phyloP scores from a whole-genome alignment of 2,113 vertebrate genomes.

The Ellobius talpinus region DNA sequence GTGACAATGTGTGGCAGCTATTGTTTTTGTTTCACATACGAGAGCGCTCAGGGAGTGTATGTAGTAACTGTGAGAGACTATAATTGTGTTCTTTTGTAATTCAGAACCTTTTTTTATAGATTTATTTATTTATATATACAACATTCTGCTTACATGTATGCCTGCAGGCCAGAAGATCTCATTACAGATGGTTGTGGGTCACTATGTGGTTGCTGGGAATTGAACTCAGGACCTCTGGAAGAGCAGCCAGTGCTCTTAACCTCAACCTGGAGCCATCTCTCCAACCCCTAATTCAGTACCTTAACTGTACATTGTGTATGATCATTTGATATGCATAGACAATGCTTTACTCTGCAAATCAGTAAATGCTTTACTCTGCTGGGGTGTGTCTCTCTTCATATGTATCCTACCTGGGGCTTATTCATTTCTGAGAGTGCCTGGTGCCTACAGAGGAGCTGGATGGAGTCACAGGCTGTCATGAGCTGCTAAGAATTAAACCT shows the following conservation, averaged over 20 bases:
- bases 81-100: not conserved
- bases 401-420: not conserved
- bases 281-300: not conserved
- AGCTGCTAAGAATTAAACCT: not conserved
- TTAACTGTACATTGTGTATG: not conserved
- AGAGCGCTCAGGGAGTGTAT: not conserved
- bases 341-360: not conserved
- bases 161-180: too few relatives aligned
- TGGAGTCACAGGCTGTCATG: not conserved
- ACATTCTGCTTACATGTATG: too few relatives aligned
- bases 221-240: too few relatives aligned
- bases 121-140: too few relatives aligned
- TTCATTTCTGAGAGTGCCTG: slow-evolving; percentile 29
- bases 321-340: not conserved
- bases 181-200: too few relatives aligned
- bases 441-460: not conserved
- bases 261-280: too few relatives aligned
- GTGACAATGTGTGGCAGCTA: not conserved
- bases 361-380: not conserved
- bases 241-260: too few relatives aligned
- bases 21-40: not conserved
- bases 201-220: too few relatives aligned
- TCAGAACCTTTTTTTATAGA: not conserved
- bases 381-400: not conserved
- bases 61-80: not conserved